Evolutionary conservation across 2,888 invertebrate species (phyloP).

Genomic region (Troides oblongomaculatus): DNA sequence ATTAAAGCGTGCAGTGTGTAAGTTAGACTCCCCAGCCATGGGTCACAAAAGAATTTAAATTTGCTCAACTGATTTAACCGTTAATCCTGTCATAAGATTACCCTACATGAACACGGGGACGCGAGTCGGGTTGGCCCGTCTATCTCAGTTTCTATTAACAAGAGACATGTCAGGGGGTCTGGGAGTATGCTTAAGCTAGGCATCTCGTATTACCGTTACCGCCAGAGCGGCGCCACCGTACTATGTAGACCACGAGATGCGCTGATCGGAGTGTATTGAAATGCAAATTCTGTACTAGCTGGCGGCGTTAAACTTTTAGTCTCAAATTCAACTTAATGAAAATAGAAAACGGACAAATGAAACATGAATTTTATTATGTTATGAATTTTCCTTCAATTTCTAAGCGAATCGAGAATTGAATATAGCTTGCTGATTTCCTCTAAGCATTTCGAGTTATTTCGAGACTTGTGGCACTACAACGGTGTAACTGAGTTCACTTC

Average conservation of each 20-base stretch:
- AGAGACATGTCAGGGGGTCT: constrained; percentile 49
- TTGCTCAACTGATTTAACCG: neutral
- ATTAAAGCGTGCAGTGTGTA: neutral
- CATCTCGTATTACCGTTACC: constrained; percentile 77
- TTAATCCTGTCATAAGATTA: constrained; percentile 25
- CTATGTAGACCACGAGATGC: constrained; percentile 36
- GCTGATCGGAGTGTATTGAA: constrained; percentile 32
- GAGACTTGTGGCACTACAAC: neutral
- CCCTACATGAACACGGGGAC: constrained; percentile 35
- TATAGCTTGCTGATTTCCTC: neutral
- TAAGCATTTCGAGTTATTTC: neutral
- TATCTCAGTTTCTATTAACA: constrained; percentile 40
- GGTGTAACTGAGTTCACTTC: neutral
- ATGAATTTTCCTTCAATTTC: too few relatives aligned
- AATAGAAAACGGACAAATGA: neutral
- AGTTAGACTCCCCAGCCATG: neutral
- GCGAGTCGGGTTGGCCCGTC: constrained; percentile 24
- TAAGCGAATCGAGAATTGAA: neutral
- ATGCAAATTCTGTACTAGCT: constrained; percentile 35
- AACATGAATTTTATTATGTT: neutral
- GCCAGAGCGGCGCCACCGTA: constrained; percentile 61
- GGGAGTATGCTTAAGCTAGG: constrained; percentile 60
- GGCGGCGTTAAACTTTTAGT: constrained; percentile 3
- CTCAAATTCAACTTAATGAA: constrained; percentile 6
- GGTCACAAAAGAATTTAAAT: neutral